Evolutionary conservation across 2,888 invertebrate genomes (phyloP), one percentile per base, ranked within the genome.

Genomic region (Metallyticus violacea): DNA sequence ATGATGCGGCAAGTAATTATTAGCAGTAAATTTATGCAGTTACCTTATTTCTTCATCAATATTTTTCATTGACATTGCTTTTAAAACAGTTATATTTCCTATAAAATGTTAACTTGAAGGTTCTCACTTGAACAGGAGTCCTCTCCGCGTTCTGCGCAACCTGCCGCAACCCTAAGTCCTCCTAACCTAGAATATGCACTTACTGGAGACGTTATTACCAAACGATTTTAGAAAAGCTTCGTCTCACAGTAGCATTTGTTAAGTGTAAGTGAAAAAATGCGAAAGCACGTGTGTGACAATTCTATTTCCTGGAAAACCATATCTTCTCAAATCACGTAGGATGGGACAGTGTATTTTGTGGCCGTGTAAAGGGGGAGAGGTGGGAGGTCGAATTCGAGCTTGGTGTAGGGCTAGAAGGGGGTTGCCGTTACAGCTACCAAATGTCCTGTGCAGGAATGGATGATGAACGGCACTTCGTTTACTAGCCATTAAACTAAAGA

Each of bases 391-490:
- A 62, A 62, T 62, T 62, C 40, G 40, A 15, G 40, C 40, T 62
- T 62, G 40, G 40, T 62, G 15, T 62, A 62, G 22, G 40, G 40
- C 15, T 62, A 62, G 40, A 22, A 62, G 40, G 40, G 40, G 40
- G 40, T 27, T 28, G 81, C 27, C 28, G 40, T 62, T 62, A 62
- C 40, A 76, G 86, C 83, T 76, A 85, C 81, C 87, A 87, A 87
- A 87, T 87, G 87, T 87, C 79, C 82, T 85, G 87, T 87, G 85
- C 85, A 87, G 77, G 81, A 87, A 87, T 87, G 85, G 87, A 87
- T 87, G 87, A 87, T 82, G 85, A 27, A 87, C 83, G 87, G 82
- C 40, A 40, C 83, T 85, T 81, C 85, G 85, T 87, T 87, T 85
- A 85, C 87, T 87, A 87, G 62, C 87, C 87, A 87, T 87, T 87